Evolutionary conservation across 2,888 invertebrate species (phyloP), one percentile per base, ranked within the genome.

Genomic region (Erebia epiphron): DNA sequence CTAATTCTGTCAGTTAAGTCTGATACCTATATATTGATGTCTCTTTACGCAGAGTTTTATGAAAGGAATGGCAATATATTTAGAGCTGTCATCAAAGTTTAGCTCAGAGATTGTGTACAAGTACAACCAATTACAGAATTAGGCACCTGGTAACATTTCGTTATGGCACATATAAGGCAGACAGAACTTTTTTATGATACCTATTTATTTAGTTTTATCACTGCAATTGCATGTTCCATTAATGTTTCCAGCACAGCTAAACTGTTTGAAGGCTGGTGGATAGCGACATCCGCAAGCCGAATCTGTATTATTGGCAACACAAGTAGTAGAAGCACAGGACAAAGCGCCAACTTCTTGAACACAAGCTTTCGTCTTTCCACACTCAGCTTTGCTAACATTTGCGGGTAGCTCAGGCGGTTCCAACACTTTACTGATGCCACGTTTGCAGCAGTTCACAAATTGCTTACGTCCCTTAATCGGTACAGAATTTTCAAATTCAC

Each of bases 231-330:
- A 88, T 16, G 68, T 80, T 0, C 85, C 86, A n/a, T 68, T 81
- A 0, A 84, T 80, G 18, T 80, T 79, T 0, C 86, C 88, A 1
- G 81, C 79, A 65, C 88, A 87, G 43, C 74, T 75, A 43, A 80
- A 80, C 13, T 84, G 80, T 10, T 74, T 80, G 49, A 75, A 86
- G 0, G 81, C 79, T 0, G 87, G 86, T 2, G 88, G 88, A 46
- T 81, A 86, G 11, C 73, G 78, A 67, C 87, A 88, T 0, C 73
- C 21, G 68, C 86, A 86, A 5, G 75, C 75, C 1, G 73, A 71
- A 52, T n/a, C 52, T 14, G 13, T 70, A 18, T 60, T n/a, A 14
- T 68, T 69, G n/a, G n/a, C 50, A 46, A 66, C 63, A 26, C 68
- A 68, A 3, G 54, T 21, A 7, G 49, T 21, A 1, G 71, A 72